Percentiles rank a stretch among this genome's conserved stretches.
phyloP scores from a whole-genome alignment of 2,888 invertebrate genomes.

The Brachynemurus nebulosus region DNA sequence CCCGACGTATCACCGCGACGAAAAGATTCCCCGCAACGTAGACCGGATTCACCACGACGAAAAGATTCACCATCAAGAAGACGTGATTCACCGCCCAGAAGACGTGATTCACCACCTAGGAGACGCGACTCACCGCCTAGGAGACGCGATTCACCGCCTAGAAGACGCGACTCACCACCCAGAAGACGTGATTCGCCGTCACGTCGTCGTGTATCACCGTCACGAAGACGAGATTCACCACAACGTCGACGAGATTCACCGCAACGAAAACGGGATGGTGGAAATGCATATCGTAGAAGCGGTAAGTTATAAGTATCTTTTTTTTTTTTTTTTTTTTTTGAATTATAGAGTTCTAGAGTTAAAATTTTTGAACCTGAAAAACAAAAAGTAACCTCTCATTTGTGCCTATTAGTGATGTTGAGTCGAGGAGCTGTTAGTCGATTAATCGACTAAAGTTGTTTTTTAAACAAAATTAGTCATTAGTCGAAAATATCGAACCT shows the following conservation, averaged over 20 bases:
- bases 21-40: constrained; percentile 1
- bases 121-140: constrained; percentile 7
- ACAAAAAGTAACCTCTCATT: background rate
- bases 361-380: background rate
- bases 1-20: constrained; percentile 9
- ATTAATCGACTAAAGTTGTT: too few species aligned
- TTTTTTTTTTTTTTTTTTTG: too few species aligned
- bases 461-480: too few species aligned
- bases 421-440: too few species aligned
- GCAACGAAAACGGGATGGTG: constrained; percentile 9
- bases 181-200: constrained; percentile 2
- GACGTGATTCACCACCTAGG: constrained; percentile 8
- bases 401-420: too few species aligned
- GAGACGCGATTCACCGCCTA: constrained; percentile 13
- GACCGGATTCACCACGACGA: background rate
- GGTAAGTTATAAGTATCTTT: constrained; percentile 14
- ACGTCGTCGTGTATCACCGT: background rate
- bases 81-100: constrained; percentile 7
- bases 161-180: constrained; percentile 12
- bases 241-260: constrained; percentile 10
- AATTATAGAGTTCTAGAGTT: too few species aligned
- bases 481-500: too few species aligned
- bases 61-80: background rate
- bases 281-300: constrained; percentile 7
- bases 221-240: constrained; percentile 3